phyloP scores from a whole-genome alignment of 2,888 invertebrate genomes.

The Dicranocentrus wangi region DNA sequence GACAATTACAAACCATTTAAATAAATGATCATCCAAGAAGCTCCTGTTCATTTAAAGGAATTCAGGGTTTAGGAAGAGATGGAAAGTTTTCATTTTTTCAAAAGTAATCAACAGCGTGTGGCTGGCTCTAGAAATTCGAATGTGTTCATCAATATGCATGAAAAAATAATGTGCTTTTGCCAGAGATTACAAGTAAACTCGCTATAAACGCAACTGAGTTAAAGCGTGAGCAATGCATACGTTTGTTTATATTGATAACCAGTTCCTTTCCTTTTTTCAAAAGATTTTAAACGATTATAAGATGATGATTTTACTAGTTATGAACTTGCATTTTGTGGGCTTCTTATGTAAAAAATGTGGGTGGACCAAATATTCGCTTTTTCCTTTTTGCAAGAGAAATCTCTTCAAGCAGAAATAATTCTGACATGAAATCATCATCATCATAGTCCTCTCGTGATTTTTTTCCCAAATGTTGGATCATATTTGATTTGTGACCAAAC shows the following conservation, averaged over 20 bases:
- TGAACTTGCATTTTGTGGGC: background rate
- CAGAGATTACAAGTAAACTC: background rate
- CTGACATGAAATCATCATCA: slow-evolving; percentile 56
- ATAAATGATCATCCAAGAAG: slow-evolving; percentile 22
- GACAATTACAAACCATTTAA: slow-evolving; percentile 23
- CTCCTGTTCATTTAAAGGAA: background rate
- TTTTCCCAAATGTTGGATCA: background rate
- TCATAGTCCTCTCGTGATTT: no score
- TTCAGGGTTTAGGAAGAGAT: background rate
- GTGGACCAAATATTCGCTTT: slow-evolving; percentile 51
- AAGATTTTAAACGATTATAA: slow-evolving; percentile 36
- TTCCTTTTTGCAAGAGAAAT: slow-evolving; percentile 54
- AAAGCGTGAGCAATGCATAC: no score
- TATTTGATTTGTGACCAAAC: slow-evolving; percentile 47
- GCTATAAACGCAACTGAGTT: slow-evolving; percentile 1
- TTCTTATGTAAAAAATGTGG: slow-evolving; percentile 58
- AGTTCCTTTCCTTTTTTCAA: slow-evolving; percentile 51
- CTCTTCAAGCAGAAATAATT: slow-evolving; percentile 46
- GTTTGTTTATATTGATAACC: slow-evolving; percentile 16
- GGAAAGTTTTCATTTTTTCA: background rate
- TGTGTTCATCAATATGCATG: background rate
- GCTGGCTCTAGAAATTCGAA: background rate
- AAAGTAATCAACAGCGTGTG: background rate
- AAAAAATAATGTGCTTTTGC: slow-evolving; percentile 4
- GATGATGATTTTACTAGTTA: background rate